Base-by-base conservation (phyloP, 2,797 vertebrate species). In the Peromyscus melanophrys region DNA sequence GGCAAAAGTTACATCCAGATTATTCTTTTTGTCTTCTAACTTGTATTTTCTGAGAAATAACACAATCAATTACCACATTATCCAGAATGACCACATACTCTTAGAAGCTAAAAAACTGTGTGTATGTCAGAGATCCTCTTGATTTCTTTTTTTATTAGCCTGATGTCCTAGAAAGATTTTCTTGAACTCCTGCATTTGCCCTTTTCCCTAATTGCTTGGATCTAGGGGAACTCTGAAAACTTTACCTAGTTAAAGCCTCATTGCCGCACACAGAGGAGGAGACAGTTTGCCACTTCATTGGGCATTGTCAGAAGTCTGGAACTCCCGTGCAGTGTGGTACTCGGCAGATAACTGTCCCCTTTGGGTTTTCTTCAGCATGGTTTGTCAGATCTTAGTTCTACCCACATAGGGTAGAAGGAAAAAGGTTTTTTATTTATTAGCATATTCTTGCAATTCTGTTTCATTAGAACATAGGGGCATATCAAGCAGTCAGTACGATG, bases 41-140 rank as follows among this genome's bases (percentile, higher is more conserved):
- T 93, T 55, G 34, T 16, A 29, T 77, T 86, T 97, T 88, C 94
- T 75, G n/a, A 92, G 67, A 87, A 93, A 63, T 84, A 83, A 46
- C 29, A 6, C n/a, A 8, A 6, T 57, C 71, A 75, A 37, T 87
- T 91, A n/a, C 8, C 46, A 14, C 21, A 25, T 55, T 88, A 89
- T 83, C 23, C 40, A 91, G 83, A 87, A 40, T 85, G 34, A 52
- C 34, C 52, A 12, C 25, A 67, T 80, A 1, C 52, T 65, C 67
- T 46, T 67, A 46, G 73, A 80, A 71, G 55, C 59, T 57, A 67
- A n/a, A 49, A 8, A 46, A 71, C n/a, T 46, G 21, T 84, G 1
- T 29, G 2, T 76, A 12, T 61, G 27, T 71, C 59, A 93, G 71
- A 76, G 25, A 19, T 3, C 25, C n/a, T 25, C 69, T 75, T 46